These are phyloP conservation scores for Tupaia chinensis DNA, from an alignment of 2,113 vertebrate species.

Conservation along the genomic window DNA sequence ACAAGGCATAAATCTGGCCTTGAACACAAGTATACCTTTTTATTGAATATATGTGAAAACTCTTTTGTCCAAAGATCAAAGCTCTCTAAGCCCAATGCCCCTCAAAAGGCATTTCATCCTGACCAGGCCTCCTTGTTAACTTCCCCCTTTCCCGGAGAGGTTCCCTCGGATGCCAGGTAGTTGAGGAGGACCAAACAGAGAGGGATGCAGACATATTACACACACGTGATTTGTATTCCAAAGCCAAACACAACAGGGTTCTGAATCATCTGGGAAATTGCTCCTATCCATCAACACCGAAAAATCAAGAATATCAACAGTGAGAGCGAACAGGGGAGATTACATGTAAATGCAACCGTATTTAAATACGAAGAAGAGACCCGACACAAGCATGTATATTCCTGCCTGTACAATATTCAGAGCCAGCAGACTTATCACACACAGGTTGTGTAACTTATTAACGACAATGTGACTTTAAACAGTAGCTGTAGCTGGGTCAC, in stretches of 20 bases:
- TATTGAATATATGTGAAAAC: not conserved
- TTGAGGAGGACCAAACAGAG: not conserved
- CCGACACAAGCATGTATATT: not conserved
- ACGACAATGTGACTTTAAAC: constrained; percentile 68
- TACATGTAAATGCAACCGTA: constrained; percentile 45
- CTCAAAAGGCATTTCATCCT: not conserved
- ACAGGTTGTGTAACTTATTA: constrained; percentile 53
- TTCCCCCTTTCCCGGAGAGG: not conserved
- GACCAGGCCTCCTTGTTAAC: not conserved
- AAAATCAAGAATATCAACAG: constrained; percentile 49
- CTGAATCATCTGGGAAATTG: constrained; percentile 47
- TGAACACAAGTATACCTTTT: not conserved
- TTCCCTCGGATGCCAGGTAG: not conserved
- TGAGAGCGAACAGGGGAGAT: constrained; percentile 42
- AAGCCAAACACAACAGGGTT: constrained; percentile 37
- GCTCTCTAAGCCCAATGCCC: not conserved
- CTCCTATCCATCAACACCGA: constrained; percentile 45
- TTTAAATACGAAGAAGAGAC: constrained; percentile 60
- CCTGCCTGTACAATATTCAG: constrained; percentile 26
- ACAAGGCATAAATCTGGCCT: not conserved
- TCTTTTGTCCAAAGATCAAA: constrained; percentile 36
- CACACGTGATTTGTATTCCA: not conserved
- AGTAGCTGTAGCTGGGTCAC: constrained; percentile 75
- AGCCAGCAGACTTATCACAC: constrained; percentile 34
- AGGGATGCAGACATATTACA: not conserved